Evolutionary conservation across 2,888 invertebrate species (phyloP).

Genomic region (Rotaria socialis): DNA sequence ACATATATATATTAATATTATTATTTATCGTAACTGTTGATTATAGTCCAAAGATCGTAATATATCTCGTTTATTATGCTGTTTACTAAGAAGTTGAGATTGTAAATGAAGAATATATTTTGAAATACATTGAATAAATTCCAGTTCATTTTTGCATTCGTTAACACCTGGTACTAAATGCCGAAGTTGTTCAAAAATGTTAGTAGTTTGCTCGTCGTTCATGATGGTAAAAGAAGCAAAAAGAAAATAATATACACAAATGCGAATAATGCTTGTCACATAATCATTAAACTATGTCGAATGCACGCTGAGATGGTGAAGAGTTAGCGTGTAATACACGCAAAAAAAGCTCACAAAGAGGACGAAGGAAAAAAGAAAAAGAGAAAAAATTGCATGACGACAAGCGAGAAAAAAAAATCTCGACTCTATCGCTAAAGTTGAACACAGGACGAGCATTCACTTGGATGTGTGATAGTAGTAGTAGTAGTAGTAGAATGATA

Average conservation of each 20-base stretch:
- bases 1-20: no score
- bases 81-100: neutral
- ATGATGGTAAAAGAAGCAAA: neutral
- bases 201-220: neutral
- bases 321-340: slow-evolving; percentile 6
- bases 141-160: neutral
- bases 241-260: neutral
- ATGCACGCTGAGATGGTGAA: slow-evolving; percentile 13
- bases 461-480: neutral
- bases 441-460: slow-evolving; percentile 15
- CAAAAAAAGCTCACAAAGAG: neutral
- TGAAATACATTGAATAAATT: slow-evolving; percentile 26
- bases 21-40: neutral
- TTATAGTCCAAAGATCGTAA: neutral
- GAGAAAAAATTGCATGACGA: neutral
- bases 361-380: neutral
- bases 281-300: slow-evolving; percentile 26
- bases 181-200: neutral
- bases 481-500: neutral
- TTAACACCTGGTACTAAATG: neutral
- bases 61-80: slow-evolving; percentile 26
- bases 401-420: slow-evolving; percentile 10
- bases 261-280: neutral
- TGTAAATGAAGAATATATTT: slow-evolving; percentile 21
- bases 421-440: neutral